A percentile compares a stretch with the other conserved stretches of the same genome.
phyloP scores from a whole-genome alignment of 2,113 vertebrate species.

The Cyphomyrus plagiostoma region DNA sequence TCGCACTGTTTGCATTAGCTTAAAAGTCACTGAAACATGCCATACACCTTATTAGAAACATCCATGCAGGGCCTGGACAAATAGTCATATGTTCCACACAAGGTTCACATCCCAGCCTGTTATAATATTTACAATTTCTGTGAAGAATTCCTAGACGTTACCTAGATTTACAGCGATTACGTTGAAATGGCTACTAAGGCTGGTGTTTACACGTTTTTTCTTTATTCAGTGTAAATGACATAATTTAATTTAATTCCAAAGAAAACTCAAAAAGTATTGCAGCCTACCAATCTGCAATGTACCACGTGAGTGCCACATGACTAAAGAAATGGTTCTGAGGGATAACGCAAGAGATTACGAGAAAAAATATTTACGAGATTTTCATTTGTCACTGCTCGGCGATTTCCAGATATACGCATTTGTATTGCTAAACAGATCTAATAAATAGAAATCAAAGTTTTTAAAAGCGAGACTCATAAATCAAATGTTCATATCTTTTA shows the following conservation, averaged over 20 bases:
- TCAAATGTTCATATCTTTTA: neutral
- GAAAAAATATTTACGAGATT: neutral
- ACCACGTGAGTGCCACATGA: neutral
- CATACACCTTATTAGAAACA: neutral
- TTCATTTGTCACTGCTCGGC: neutral
- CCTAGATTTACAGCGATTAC: no score
- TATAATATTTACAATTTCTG: neutral
- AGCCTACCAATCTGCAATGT: neutral
- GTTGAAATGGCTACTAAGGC: neutral
- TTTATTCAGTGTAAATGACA: neutral
- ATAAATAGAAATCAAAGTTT: neutral
- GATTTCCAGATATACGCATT: neutral
- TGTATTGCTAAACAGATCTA: neutral
- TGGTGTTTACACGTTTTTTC: neutral
- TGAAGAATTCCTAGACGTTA: neutral
- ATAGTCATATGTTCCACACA: neutral
- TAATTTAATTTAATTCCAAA: neutral
- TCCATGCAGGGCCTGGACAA: neutral
- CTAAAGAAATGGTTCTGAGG: neutral
- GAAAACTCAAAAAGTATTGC: neutral
- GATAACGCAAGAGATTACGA: neutral
- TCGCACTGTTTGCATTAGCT: neutral
- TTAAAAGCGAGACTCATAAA: constrained; percentile 6
- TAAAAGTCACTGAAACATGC: neutral
- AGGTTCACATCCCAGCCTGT: neutral